phyloP scores from a whole-genome alignment of 2,797 vertebrate species.

The Amazona finschi region DNA sequence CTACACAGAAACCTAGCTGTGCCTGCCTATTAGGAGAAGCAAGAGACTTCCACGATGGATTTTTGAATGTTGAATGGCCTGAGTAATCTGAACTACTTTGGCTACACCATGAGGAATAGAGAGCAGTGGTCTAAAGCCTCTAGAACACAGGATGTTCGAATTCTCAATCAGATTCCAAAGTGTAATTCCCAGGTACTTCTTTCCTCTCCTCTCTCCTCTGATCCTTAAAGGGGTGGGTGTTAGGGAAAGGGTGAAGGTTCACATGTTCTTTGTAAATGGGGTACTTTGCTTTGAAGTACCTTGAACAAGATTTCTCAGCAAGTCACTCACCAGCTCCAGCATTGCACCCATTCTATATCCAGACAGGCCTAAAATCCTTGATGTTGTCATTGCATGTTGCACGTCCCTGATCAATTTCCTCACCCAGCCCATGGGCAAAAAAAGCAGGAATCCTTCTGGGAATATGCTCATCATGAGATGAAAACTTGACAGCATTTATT shows the following conservation, averaged over 20 bases:
- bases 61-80: neutral
- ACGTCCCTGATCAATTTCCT: neutral
- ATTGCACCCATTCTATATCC: neutral
- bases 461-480: neutral
- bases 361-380: neutral
- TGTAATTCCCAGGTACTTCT: neutral
- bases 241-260: neutral
- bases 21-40: neutral
- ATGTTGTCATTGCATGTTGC: neutral
- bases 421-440: neutral
- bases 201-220: neutral
- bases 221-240: neutral
- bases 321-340: neutral
- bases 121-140: neutral
- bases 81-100: neutral
- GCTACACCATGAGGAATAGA: neutral
- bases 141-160: neutral
- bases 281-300: neutral
- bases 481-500: neutral
- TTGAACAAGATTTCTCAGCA: neutral
- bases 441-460: neutral
- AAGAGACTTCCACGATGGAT: neutral
- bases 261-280: neutral
- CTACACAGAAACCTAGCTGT: neutral
- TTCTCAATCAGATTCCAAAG: neutral